Evolutionary conservation across 1,140 invertebrate species (phyloP), one percentile per base, ranked within the genome.

Genomic region (Acromyrmex heyeri): DNA sequence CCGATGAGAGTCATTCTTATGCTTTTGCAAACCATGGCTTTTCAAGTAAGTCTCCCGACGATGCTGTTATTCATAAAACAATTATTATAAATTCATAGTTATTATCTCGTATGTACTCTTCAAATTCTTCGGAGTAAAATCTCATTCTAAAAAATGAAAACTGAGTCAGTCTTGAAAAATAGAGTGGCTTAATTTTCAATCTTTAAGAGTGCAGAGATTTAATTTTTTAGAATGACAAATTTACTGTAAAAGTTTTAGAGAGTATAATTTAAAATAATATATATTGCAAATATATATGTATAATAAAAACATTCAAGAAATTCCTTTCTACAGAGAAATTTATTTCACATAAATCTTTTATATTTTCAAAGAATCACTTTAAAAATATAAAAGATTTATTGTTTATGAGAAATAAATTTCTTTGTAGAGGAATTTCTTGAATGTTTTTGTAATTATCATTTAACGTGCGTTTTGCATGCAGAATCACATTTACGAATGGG

Each of bases 401-500:
- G 7, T 61, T 61, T 8, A 16, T 24, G n/a, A 7, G 38, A 16
- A 76, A 38, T 57, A 2, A 50, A 50, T 50, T 34, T 24, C 16
- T 61, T 21, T 12, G 53, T 5, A 34, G 24, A 67, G 8, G 4
- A 50, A n/a, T 8, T 78, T 21, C 16, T 34, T 3, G 24, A 48
- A 12, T 69, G 8, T 10, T 18, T 10, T 38, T 38, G 38, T 27
- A 34, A 24, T 76, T 57, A 7, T 75, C 14, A 24, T 57, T 34
- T 24, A 59, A 59, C 10, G 34, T 38, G 3, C 21, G 1, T 55
- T 57, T 62, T 3, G 1, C 86, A 96, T 5, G 1, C 86, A 96
- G 95, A 97, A 97, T 93, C 96, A 97, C 85, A 96, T 97, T 48
- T 97, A 96, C 90, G 97, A 97, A 91, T 97, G 97, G 97, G 97